These are phyloP conservation scores for Neotoma lepida DNA, from an alignment of 2,113 vertebrate genomes.

Conservation along the genomic window DNA sequence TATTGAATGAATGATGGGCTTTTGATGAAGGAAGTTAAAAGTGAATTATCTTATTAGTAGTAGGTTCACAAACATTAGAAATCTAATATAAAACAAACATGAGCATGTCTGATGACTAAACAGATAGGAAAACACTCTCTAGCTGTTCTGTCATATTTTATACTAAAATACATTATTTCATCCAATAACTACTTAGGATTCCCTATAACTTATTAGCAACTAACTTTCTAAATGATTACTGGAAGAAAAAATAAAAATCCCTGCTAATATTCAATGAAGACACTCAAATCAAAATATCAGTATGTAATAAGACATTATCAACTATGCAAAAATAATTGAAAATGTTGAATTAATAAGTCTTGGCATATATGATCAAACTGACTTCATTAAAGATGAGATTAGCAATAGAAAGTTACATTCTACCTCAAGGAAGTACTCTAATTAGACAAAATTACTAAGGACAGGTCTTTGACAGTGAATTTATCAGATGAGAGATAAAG, in stretches of 20 bases:
- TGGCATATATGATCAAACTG: background rate
- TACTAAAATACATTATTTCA: background rate
- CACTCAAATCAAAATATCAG: background rate
- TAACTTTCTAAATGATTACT: background rate
- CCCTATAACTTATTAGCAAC: background rate
- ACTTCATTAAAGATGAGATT: background rate
- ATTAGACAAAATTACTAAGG: constrained; percentile 23
- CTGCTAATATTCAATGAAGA: background rate
- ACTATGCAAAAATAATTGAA: constrained; percentile 22
- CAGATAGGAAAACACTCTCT: background rate
- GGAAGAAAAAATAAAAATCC: background rate
- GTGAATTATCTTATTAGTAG: rapidly evolving
- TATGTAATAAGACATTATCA: background rate
- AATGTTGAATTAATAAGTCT: constrained; percentile 28
- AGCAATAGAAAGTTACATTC: background rate
- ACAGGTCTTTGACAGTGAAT: background rate
- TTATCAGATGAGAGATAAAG: background rate
- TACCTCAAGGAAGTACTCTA: constrained; percentile 1
- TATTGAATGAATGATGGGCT: background rate
- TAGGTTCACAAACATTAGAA: background rate
- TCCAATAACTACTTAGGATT: background rate
- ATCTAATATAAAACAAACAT: background rate
- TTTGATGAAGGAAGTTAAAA: background rate
- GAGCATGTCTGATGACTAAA: background rate
- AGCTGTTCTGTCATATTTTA: background rate